These are phyloP conservation scores for Triplophysa dalaica DNA, from an alignment of 2,113 vertebrate species.

Conservation along the genomic window DNA sequence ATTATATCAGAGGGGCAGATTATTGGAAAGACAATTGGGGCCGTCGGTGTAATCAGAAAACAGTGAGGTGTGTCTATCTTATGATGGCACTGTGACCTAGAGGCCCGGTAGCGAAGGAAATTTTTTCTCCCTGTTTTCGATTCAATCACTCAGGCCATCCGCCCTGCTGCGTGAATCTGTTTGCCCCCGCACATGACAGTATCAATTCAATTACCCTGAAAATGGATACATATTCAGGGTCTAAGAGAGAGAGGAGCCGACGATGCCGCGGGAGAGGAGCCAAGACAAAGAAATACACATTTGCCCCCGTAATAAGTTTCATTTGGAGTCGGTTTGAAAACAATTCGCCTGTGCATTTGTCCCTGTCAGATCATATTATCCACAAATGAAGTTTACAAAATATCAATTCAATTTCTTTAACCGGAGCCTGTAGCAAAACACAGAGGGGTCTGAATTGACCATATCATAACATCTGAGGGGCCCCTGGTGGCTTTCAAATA, in stretches of 20 bases:
- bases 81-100: slow-evolving; percentile 74
- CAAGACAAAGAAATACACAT: slow-evolving; percentile 93
- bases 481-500: slow-evolving; percentile 88
- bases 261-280: slow-evolving; percentile 62
- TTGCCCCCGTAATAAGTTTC: slow-evolving; percentile 98
- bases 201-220: slow-evolving; percentile 95
- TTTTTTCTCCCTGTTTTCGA: slow-evolving; percentile 80
- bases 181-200: slow-evolving; percentile 89
- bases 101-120: slow-evolving; percentile 63
- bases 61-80: slow-evolving; percentile 83
- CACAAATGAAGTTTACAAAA: slow-evolving; percentile 99
- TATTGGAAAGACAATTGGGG: slow-evolving; percentile 84
- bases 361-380: slow-evolving; percentile 99
- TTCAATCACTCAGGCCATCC: slow-evolving; percentile 88
- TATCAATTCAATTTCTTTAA: slow-evolving; percentile 99
- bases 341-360: slow-evolving; percentile 97
- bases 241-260: slow-evolving; percentile 76
- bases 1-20: slow-evolving; percentile 79
- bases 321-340: slow-evolving; percentile 98
- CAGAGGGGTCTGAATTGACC: slow-evolving; percentile 79
- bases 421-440: slow-evolving; percentile 77
- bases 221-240: slow-evolving; percentile 95
- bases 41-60: slow-evolving; percentile 86
- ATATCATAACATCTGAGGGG: slow-evolving; percentile 86
- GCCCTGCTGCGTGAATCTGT: slow-evolving; percentile 85